Conservation (phyloP, 2,888 invertebrate genomes). For the Coleophora flavipennella region DNA sequence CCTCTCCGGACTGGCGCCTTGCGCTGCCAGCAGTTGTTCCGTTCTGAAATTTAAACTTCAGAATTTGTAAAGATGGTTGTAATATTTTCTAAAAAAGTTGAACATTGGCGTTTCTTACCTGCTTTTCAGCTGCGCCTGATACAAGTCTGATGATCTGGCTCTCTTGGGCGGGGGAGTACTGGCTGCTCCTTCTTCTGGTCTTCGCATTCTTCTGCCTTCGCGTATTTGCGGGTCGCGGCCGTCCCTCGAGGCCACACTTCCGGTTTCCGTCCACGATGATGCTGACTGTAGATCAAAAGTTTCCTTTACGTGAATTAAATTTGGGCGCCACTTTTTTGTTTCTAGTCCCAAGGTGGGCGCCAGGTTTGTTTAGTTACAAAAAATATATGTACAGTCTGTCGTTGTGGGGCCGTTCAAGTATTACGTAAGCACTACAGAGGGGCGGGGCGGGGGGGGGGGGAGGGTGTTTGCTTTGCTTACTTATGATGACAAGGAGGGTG, state of each 20-base stretch:
- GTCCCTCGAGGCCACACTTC: constrained; percentile 55
- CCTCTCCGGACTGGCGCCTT: constrained; percentile 73
- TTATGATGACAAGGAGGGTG: too few relatives aligned
- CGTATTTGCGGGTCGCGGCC: constrained; percentile 45
- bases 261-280: constrained; percentile 65
- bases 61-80: too few relatives aligned
- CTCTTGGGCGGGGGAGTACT: constrained; percentile 77
- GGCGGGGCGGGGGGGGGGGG: too few relatives aligned
- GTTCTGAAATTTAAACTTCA: constrained; percentile 27
- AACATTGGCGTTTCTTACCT: constrained; percentile 43
- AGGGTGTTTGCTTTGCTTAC: too few relatives aligned
- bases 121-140: constrained; percentile 73
- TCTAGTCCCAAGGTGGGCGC: not conserved
- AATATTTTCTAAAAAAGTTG: too few relatives aligned
- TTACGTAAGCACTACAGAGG: too few relatives aligned
- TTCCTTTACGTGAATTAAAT: too few relatives aligned
- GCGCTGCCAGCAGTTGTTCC: constrained; percentile 55
- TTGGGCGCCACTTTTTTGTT: too few relatives aligned
- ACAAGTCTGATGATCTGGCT: constrained; percentile 79
- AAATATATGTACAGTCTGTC: too few relatives aligned
- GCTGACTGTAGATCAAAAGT: constrained; percentile 42
- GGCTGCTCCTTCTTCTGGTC: constrained; percentile 64
- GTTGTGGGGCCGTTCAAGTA: too few relatives aligned
- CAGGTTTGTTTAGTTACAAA: not conserved
- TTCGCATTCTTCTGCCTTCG: constrained; percentile 64